Evolutionary conservation across 2,797 vertebrate genomes (phyloP), one percentile per base, ranked within the genome.

Genomic region (Borostomias antarcticus): DNA sequence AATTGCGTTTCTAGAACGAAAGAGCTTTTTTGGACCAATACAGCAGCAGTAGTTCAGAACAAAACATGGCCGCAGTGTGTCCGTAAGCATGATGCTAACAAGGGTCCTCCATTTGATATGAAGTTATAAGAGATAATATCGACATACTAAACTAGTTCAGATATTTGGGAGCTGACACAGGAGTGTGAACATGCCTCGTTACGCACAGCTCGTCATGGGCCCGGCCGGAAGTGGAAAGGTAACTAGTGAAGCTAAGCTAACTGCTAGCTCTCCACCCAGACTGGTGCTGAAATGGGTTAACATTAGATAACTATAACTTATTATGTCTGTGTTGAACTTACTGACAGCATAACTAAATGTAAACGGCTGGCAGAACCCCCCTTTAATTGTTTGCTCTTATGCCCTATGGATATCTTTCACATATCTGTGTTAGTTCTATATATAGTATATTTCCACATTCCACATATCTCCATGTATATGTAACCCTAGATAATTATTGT

Each of bases 191-290:
- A 98, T 99, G 97, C 96, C 97, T 68, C 96, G 97, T 0, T 98
- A 89, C 21, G 97, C 97, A 2, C 97, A 99, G 84, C 79, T 98
- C 0, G 96, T 99, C 58, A 98, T 99, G 92, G 97, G 97, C 8
- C 97, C 97, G 1, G 97, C 97, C 0, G 97, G 97, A 21, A 98
- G 97, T 78, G 96, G 97, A 9, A 98, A 98, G 94, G 97, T 98
- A 81, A 50, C 9, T n/a, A 17, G 19, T 13, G n/a, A 40, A 19
- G 51, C 28, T 29, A 23, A 4, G 5, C 19, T 1, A 7, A 23
- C 19, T 23, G 9, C 7, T 25, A 9, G 26, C 9, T 19, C 8
- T 29, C 15, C 15, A 29, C 6, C 19, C 15, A 19, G 26, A 5
- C 1, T 53, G 51, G 25, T 53, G 51, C 51, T 53, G 51, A 53